phyloP scores from a whole-genome alignment of 2,113 vertebrate species.

The Tonatia bakeri region DNA sequence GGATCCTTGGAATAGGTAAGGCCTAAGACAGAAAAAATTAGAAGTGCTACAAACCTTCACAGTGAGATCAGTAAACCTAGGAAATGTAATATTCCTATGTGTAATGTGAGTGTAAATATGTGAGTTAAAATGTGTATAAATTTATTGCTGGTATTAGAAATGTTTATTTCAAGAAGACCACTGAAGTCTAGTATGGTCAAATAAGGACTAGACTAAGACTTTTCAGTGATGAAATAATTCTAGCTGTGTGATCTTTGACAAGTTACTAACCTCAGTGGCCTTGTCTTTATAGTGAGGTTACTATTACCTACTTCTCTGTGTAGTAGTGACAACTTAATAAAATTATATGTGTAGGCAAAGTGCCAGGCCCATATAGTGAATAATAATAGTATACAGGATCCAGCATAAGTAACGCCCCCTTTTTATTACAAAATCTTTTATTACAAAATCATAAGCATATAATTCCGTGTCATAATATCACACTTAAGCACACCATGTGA shows the following conservation, averaged over 20 bases:
- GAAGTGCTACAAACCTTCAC: not conserved
- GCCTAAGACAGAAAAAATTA: not conserved
- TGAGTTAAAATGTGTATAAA: constrained; percentile 3
- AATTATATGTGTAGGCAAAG: not conserved
- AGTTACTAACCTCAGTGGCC: not conserved
- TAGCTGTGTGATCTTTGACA: not conserved
- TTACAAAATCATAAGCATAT: too few species aligned
- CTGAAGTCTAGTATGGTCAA: not conserved
- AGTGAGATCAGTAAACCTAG: not conserved
- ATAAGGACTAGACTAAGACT: not conserved
- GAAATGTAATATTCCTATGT: not conserved
- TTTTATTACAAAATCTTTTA: too few species aligned
- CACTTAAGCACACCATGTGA: too few species aligned
- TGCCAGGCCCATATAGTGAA: not conserved
- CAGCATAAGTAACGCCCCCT: too few species aligned
- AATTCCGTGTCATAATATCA: too few species aligned
- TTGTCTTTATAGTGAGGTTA: not conserved
- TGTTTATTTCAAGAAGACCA: not conserved
- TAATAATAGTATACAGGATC: not conserved
- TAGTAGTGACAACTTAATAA: not conserved
- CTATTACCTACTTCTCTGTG: not conserved
- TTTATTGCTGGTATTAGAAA: not conserved
- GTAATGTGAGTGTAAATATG: not conserved
- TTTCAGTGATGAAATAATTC: not conserved
- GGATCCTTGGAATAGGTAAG: not conserved